These are phyloP conservation scores for Lasioglossum oenotherae DNA, from an alignment of 2,888 invertebrate genomes.

Conservation along the genomic window DNA sequence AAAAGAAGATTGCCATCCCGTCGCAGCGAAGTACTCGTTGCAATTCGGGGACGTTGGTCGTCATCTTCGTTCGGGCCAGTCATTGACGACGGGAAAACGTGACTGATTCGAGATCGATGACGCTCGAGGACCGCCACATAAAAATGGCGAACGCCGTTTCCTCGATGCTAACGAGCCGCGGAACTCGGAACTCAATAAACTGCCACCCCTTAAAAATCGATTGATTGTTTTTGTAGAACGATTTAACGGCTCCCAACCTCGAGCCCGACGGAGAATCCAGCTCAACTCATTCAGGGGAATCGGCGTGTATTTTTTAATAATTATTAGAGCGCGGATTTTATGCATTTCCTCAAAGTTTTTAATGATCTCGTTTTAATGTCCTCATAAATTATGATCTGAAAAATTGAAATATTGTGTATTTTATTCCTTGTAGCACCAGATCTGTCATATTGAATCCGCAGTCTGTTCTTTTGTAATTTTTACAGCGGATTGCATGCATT, in stretches of 20 bases:
- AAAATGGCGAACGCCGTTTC: neutral
- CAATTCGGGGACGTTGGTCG: neutral
- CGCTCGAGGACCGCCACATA: neutral
- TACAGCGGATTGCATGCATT: too few relatives aligned
- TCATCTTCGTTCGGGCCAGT: neutral
- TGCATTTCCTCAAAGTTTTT: too few relatives aligned
- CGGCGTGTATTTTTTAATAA: too few relatives aligned
- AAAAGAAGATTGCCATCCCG: constrained; percentile 29
- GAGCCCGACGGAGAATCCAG: too few relatives aligned
- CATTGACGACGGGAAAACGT: neutral
- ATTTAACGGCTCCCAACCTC: neutral
- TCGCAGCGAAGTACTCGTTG: neutral
- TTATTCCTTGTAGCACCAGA: too few relatives aligned
- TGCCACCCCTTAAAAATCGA: neutral
- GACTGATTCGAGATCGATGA: neutral
- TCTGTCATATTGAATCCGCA: too few relatives aligned
- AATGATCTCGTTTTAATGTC: too few relatives aligned
- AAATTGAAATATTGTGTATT: too few relatives aligned
- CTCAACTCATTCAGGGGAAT: too few relatives aligned
- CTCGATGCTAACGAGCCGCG: neutral
- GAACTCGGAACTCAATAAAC: neutral
- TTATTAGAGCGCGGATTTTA: too few relatives aligned
- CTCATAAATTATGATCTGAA: too few relatives aligned
- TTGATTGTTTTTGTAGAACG: neutral
- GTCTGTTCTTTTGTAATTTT: too few relatives aligned